phyloP scores from a whole-genome alignment of 2,888 invertebrate genomes.

The Caenorhabditis sp. region DNA sequence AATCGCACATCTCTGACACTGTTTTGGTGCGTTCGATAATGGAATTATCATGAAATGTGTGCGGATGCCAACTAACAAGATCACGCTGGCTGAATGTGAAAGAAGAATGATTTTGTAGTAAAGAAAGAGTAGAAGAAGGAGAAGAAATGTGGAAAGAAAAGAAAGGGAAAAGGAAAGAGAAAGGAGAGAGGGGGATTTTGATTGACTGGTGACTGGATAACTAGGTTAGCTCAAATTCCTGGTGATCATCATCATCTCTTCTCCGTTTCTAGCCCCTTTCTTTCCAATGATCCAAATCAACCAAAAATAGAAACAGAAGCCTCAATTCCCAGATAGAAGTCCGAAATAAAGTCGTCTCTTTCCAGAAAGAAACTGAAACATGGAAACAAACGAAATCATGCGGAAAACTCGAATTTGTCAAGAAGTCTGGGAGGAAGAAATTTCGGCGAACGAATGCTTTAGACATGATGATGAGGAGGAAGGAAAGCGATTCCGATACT shows the following conservation, averaged over 20 bases:
- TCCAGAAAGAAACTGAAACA: not conserved
- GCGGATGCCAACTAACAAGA: not conserved
- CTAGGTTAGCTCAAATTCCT: conserved; percentile 46
- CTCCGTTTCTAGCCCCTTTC: not conserved
- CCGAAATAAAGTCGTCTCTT: conserved; percentile 1
- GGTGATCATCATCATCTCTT: conserved; percentile 30
- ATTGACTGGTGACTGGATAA: conserved; percentile 55
- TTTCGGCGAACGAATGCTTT: not conserved
- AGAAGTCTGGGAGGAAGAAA: conserved; percentile 3
- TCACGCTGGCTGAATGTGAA: no score
- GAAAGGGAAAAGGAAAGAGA: not conserved
- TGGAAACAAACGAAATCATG: conserved; percentile 37
- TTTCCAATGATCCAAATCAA: not conserved
- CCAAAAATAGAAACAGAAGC: not conserved
- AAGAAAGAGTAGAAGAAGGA: not conserved
- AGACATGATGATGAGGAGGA: conserved; percentile 8
- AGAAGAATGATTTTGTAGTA: not conserved
- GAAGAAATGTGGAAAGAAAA: not conserved
- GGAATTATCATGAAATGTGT: conserved; percentile 24
- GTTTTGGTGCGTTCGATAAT: conserved; percentile 27
- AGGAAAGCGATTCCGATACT: not conserved
- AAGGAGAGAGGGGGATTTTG: conserved; percentile 13
- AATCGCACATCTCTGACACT: not conserved
- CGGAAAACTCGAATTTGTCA: conserved; percentile 24
- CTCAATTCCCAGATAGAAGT: not conserved